Evolutionary conservation across 2,113 vertebrate species (phyloP), one percentile per base, ranked within the genome.

Genomic region (Zeus faber): DNA sequence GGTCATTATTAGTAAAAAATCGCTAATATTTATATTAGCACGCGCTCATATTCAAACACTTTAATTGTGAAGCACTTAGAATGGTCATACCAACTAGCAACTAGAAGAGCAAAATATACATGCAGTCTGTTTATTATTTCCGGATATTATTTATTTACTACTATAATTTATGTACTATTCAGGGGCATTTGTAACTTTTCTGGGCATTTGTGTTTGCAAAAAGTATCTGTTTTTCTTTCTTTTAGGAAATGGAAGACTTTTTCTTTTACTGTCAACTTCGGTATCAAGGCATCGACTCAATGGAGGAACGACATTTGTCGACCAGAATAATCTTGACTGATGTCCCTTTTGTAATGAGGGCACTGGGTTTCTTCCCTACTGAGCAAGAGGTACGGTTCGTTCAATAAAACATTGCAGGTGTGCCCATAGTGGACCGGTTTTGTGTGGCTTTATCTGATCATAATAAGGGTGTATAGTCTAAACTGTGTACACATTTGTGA

Each of bases 211-310:
- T 45, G 7, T 45, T 45, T 18, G 20, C 43, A 45, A 13, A 22
- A 17, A 21, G 13, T n/a, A 37, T 37, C n/a, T 33, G 4, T 14
- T 37, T 3, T 37, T 37, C 4, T 37, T 75, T 40, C 71, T 45
- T 65, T 17, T 8, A 99, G 97, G 94, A 94, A 52, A 90, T 98
- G 65, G 92, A 98, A 56, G 90, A 97, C 54, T 93, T 93, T 71
- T 99, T 99, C 82, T 97, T 93, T 76, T 96, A 93, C 1, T 92
- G 89, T 6, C 94, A 95, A 88, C 64, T 99, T 53, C 80, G 61
- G 44, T 81, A 82, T 44, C 92, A 95, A 54, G 90, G 89, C 2
- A 79, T 89, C 0, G 61, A 91, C 27, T 86, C 86, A 0, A 91
- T 91, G 90, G 88, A 94, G 78, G 83, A 70, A 54, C 86, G 89